Conservation (phyloP, 2,113 vertebrate species). For the Phainopepla nitens region DNA sequence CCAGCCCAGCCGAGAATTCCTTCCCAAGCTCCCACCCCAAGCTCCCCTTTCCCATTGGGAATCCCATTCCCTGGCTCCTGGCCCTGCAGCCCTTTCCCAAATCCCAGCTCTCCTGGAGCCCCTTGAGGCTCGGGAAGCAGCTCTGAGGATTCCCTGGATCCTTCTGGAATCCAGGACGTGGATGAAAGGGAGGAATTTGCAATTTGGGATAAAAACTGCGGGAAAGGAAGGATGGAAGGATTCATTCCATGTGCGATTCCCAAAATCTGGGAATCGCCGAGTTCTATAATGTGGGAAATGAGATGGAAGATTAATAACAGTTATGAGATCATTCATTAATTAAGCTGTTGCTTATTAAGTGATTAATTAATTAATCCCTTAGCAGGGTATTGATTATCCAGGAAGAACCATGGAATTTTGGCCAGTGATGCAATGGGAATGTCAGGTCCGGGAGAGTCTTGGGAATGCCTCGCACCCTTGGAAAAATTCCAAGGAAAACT, state of each 20-base stretch:
- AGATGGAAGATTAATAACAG: fast-evolving
- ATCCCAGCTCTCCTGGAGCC: neutral
- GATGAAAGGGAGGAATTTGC: neutral
- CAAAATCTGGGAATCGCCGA: fast-evolving
- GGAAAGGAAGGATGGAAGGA: neutral
- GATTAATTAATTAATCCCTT: neutral
- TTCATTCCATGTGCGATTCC: neutral
- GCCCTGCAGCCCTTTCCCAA: too few relatives aligned
- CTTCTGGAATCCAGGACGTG: too few relatives aligned
- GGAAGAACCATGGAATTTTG: neutral
- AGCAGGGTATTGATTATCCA: neutral
- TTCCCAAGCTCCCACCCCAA: neutral
- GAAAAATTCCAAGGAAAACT: neutral
- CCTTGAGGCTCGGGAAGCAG: neutral
- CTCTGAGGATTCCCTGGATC: neutral
- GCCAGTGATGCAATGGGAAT: fast-evolving
- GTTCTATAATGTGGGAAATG: neutral
- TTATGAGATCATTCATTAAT: neutral
- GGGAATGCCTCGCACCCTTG: neutral
- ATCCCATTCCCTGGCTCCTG: neutral
- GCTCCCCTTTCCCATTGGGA: neutral
- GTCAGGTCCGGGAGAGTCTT: fast-evolving
- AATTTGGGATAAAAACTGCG: neutral
- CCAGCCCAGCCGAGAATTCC: neutral
- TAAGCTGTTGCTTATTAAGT: neutral